A percentile compares a stretch with the other conserved stretches of the same genome.
Evolutionary conservation across 2,888 invertebrate species (phyloP).

Genomic region (Scrobipalpa atriplicella): DNA sequence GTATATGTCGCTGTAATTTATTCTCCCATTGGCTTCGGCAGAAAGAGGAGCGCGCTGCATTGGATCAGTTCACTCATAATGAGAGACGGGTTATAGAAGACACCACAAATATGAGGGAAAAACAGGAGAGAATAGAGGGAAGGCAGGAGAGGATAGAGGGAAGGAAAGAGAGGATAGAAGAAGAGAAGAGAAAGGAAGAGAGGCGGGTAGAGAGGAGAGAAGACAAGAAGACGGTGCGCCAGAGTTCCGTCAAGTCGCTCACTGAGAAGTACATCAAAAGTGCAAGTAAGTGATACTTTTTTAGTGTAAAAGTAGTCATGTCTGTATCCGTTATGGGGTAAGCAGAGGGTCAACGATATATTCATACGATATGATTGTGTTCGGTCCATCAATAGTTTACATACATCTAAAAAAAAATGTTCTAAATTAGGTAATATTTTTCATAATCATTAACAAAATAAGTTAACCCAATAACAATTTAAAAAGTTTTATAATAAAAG

Average conservation of each 20-base stretch:
- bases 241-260: slow-evolving; percentile 89
- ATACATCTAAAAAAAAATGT: too few relatives aligned
- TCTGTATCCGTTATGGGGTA: too few relatives aligned
- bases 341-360: too few relatives aligned
- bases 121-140: neutral
- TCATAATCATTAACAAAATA: too few relatives aligned
- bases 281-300: slow-evolving; percentile 67
- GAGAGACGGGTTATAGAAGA: slow-evolving; percentile 51
- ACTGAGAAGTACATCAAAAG: slow-evolving; percentile 91
- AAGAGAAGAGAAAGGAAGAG: slow-evolving; percentile 48
- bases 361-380: too few relatives aligned
- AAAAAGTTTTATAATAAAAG: neutral
- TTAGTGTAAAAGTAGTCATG: neutral
- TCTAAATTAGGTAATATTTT: too few relatives aligned
- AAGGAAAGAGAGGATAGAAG: slow-evolving; percentile 50
- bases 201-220: slow-evolving; percentile 56
- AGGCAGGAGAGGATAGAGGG: slow-evolving; percentile 34
- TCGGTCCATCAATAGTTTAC: too few relatives aligned
- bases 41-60: slow-evolving; percentile 68
- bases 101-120: slow-evolving; percentile 18
- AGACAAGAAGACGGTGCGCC: slow-evolving; percentile 80
- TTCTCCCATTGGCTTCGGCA: slow-evolving; percentile 36
- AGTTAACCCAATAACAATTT: too few relatives aligned
- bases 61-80: slow-evolving; percentile 73
- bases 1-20: neutral